Percentiles rank a stretch among this genome's conserved stretches.
These are phyloP conservation scores for Eustalomyia histrio DNA, from an alignment of 2,888 invertebrate species.

Conservation along the genomic window DNA sequence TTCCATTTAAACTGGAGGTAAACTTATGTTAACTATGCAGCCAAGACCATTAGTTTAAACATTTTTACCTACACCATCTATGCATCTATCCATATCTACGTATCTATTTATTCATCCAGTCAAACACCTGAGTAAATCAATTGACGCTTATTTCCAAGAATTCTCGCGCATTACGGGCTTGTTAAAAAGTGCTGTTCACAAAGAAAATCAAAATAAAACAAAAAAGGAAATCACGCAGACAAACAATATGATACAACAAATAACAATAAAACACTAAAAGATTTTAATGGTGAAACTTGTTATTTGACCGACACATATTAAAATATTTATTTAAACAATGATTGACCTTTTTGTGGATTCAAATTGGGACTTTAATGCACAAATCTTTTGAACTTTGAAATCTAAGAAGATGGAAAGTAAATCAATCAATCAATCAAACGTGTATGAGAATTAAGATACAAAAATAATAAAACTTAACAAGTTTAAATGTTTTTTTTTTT, in stretches of 20 bases:
- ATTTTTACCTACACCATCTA: slow-evolving; percentile 33
- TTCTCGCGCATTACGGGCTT: slow-evolving; percentile 66
- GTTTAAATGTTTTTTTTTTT: too few relatives aligned
- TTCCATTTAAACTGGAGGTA: slow-evolving; percentile 46
- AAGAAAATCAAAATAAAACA: slow-evolving; percentile 34
- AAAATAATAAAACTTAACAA: too few relatives aligned
- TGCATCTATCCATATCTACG: not conserved
- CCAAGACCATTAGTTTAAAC: slow-evolving; percentile 48
- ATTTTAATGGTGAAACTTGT: slow-evolving; percentile 39
- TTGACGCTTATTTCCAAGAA: slow-evolving; percentile 78
- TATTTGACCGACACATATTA: slow-evolving; percentile 25
- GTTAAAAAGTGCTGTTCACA: slow-evolving; percentile 48
- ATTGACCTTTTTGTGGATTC: slow-evolving; percentile 22
- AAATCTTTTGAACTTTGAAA: not conserved
- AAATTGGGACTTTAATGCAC: not conserved
- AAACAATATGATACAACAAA: slow-evolving; percentile 41
- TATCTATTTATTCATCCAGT: slow-evolving; percentile 45
- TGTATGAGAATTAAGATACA: not conserved
- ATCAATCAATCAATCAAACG: slow-evolving; percentile 3
- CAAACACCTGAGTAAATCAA: slow-evolving; percentile 80
- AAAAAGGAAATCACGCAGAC: slow-evolving; percentile 58
- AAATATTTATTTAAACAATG: not conserved
- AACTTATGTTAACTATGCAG: slow-evolving; percentile 39
- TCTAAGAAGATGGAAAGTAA: not conserved
- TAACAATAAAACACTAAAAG: not conserved